Conservation (phyloP, 2,797 vertebrate genomes). For the Lophotriccus pileatus region DNA sequence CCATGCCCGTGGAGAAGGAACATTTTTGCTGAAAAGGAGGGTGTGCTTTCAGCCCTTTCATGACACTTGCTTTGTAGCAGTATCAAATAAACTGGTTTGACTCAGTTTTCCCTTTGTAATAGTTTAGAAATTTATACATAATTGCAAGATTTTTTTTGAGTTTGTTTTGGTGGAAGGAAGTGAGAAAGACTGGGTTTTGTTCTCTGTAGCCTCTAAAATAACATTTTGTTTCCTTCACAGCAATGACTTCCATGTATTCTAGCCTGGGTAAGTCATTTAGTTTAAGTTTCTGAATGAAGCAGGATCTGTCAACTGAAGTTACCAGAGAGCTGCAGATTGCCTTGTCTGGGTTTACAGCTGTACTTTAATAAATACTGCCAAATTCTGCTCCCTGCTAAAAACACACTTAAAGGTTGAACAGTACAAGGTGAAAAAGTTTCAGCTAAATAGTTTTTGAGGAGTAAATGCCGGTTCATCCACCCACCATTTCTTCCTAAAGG, state of each 20-base stretch:
- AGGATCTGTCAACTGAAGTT: background rate
- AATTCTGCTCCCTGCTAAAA: background rate
- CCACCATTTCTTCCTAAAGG: background rate
- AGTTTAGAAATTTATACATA: background rate
- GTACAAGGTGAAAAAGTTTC: background rate
- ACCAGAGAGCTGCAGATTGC: background rate
- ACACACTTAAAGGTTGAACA: background rate
- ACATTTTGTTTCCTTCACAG: constrained; percentile 28
- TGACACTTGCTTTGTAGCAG: background rate
- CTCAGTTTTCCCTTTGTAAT: background rate
- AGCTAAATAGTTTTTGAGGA: background rate
- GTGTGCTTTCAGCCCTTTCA: background rate
- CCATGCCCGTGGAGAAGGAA: background rate
- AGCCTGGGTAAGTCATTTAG: background rate
- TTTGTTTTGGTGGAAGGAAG: background rate
- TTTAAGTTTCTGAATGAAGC: background rate
- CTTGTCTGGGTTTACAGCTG: background rate
- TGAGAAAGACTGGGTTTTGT: background rate
- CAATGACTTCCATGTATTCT: background rate
- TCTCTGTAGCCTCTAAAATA: background rate
- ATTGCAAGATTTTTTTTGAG: background rate
- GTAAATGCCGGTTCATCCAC: background rate
- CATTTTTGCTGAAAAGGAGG: background rate
- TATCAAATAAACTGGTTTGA: background rate
- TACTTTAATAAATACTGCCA: background rate